Base-by-base conservation (phyloP, 2,113 vertebrate genomes). In the Hassar affinis region DNA sequence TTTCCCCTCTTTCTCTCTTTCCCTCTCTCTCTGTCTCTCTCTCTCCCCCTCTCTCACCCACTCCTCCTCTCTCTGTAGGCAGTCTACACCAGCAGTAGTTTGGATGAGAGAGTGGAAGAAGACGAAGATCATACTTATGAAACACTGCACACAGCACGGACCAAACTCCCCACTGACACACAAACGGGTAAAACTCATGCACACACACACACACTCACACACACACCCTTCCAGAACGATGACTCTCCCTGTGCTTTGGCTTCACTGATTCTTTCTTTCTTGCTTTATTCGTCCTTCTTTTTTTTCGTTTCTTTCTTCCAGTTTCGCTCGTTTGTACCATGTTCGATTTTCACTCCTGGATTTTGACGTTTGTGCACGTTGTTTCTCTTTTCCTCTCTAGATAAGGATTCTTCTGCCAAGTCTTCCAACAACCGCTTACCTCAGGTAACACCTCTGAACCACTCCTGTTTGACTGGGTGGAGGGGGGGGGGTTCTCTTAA, bases 51-150 rank as follows among this genome's bases (percentile, higher is more conserved):
- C 30, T 35, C 18, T 3, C 8, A 47, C 10, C 59, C 6, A 71
- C 47, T 17, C 10, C 14, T 45, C 5, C 1, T 80, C 3, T 71
- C 45, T 49, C 74, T 75, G 15, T 84, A 98, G 97, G 93, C 90
- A 42, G 86, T 93, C 64, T 92, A 93, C 79, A 84, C 89, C 42
- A 95, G 92, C 86, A 94, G 94, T 86, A 93, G 94, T 86, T 92
- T 91, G 83, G 94, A 93, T 81, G 95, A 94, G 83, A 91, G 92
- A 59, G 91, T 94, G 17, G 92, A 94, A 42, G 93, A 91, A 0
- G 96, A 97, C 42, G 95, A 96, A 2, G 97, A 99, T 80, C 97
- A 99, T 90, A 96, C 97, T 0, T 99, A 99, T 0, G 98, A 99
- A 89, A 90, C 98, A 51, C 68, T 99, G 89, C 88, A 96, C 69